Base-by-base conservation (phyloP, 2,113 vertebrate species). In the Nothoprocta pentlandii region DNA sequence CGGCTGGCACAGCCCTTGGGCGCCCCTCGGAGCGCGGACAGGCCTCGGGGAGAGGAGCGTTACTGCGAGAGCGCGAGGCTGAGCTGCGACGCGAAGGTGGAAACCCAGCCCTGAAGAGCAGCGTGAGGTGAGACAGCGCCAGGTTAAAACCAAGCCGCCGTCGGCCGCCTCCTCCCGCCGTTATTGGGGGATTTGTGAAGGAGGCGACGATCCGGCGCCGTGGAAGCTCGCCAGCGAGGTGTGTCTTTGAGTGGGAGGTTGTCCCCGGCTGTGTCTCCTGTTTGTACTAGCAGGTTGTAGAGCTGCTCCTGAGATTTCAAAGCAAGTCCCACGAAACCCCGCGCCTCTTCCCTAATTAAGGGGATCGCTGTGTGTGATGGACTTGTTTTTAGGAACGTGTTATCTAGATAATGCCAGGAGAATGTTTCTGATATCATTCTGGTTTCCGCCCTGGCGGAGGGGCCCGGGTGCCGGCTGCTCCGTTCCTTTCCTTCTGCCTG, bases 21-120 rank as follows among this genome's bases (percentile, higher is more conserved):
- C 2, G 1, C 1, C 0, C 20, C 25, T 44, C 23, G 5, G 21
- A 11, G 14, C 2, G 0, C 4, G 4, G 62, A 32, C 17, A 10
- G 44, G 25, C 13, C 41, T 9, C 14, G 26, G 22, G 3, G 3
- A 12, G 49, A 11, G 51, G 30, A 6, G 61, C 30, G 16, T 41
- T 79, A 39, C 74, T 47, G 0, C 6, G 30, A 5, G 41, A 83
- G 61, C 53, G 3, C 20, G 7, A 36, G 41, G 41, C 23, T 54
- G 12, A 25, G 59, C 16, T 42, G 5, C 1, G 10, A 21, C 49
- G 4, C 15, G 36, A 22, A 56, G 54, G 1, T 68, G 66, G 71
- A 74, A 73, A 49, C 49, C 10, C 61, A 46, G 34, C 41, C 13
- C 8, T 10, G 36, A 34, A 14, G 28, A 22, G 54, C 41, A 81